These are phyloP conservation scores for Gallinago nigripennis DNA, from an alignment of 2,797 vertebrate genomes.

Conservation along the genomic window DNA sequence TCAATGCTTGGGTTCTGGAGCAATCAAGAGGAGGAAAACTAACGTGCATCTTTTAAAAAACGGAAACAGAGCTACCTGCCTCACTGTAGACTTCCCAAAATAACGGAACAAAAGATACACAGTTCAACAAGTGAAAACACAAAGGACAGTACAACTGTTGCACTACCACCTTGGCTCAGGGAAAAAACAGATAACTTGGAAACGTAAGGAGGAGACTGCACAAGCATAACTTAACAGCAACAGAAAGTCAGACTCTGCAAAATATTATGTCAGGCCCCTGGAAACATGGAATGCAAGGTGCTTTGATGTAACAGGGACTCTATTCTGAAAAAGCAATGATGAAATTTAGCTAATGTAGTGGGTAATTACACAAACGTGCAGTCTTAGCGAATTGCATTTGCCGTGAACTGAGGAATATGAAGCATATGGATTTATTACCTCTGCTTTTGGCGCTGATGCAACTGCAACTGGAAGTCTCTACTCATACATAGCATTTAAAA, in stretches of 20 bases:
- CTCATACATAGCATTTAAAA: neutral
- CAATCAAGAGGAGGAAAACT: neutral
- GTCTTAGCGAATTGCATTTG: neutral
- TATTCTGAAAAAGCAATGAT: neutral
- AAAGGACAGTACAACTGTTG: neutral
- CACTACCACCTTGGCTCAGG: neutral
- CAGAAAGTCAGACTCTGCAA: neutral
- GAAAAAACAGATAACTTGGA: neutral
- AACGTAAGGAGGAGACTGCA: neutral
- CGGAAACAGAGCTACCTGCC: neutral
- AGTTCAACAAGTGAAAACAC: neutral
- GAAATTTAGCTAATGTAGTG: neutral
- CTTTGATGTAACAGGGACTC: neutral
- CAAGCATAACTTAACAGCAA: neutral
- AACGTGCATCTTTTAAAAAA: neutral
- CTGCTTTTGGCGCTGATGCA: neutral
- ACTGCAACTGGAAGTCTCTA: neutral
- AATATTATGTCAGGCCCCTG: neutral
- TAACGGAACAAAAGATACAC: neutral
- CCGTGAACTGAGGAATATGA: neutral
- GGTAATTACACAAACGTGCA: neutral
- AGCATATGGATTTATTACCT: neutral
- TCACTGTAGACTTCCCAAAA: neutral
- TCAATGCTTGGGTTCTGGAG: neutral
- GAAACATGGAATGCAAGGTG: neutral